phyloP scores from a whole-genome alignment of 1,140 invertebrate species.

The Drosophila takahashii region DNA sequence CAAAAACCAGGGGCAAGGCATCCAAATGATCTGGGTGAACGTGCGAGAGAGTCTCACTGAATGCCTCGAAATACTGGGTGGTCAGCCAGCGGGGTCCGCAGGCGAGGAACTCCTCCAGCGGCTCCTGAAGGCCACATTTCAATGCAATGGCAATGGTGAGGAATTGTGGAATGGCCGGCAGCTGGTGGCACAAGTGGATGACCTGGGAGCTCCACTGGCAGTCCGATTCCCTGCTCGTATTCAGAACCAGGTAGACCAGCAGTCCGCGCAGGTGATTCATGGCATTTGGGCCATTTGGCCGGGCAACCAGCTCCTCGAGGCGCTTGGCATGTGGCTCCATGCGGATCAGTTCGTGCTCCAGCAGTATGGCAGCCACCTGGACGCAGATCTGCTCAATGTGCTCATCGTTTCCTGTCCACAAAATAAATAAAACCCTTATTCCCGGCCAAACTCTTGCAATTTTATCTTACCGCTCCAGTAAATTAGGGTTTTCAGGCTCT shows the following conservation, averaged over 20 bases:
- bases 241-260: constrained; percentile 30
- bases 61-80: constrained; percentile 31
- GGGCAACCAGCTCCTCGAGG: background rate
- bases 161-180: constrained; percentile 24
- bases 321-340: background rate
- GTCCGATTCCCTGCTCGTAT: background rate
- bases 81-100: constrained; percentile 43
- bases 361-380: constrained; percentile 13
- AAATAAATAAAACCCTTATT: no score
- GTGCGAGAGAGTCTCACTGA: constrained; percentile 22
- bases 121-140: constrained; percentile 24
- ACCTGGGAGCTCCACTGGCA: constrained; percentile 23
- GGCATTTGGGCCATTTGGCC: background rate
- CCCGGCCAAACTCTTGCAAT: no score
- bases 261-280: constrained; percentile 43
- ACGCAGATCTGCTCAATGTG: constrained; percentile 30
- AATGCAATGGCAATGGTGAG: constrained; percentile 17
- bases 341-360: constrained; percentile 34
- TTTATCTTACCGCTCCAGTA: constrained; percentile 36
- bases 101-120: constrained; percentile 40
- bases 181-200: constrained; percentile 32
- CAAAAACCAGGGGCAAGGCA: constrained; percentile 3
- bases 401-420: constrained; percentile 47
- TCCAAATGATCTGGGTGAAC: constrained; percentile 2
- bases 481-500: constrained; percentile 17